phyloP scores from a whole-genome alignment of 2,797 vertebrate species.

The Merluccius polli region DNA sequence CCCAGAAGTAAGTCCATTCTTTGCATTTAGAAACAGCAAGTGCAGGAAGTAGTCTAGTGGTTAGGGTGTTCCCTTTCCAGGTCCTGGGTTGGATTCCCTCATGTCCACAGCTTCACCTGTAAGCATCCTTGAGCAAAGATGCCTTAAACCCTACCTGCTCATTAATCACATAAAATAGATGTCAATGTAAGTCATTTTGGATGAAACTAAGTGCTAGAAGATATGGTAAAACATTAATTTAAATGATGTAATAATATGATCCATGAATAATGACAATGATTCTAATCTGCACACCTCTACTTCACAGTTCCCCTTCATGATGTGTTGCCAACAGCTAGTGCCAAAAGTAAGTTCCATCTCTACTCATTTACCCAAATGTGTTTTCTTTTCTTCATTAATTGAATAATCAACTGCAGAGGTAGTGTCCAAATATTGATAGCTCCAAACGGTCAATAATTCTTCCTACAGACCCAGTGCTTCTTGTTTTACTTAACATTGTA shows the following conservation, averaged over 20 bases:
- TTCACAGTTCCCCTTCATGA: conserved; percentile 24
- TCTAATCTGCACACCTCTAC: neutral
- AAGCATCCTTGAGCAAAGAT: neutral
- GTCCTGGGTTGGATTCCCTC: neutral
- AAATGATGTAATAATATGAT: neutral
- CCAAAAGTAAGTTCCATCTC: conserved; percentile 45
- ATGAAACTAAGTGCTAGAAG: neutral
- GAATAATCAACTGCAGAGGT: neutral
- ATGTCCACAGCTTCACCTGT: neutral
- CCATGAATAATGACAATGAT: neutral
- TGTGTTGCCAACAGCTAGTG: neutral
- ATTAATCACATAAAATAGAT: neutral
- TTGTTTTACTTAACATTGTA: too few species aligned
- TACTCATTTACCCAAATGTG: neutral
- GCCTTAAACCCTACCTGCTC: neutral
- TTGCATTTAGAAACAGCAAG: neutral
- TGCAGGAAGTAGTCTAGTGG: neutral
- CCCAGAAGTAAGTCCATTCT: conserved; percentile 51
- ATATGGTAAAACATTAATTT: neutral
- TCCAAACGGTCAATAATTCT: neutral
- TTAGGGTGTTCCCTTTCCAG: neutral
- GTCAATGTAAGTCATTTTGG: neutral
- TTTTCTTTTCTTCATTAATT: neutral
- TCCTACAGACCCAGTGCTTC: neutral
- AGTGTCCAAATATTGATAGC: neutral